Evolutionary conservation across 2,888 invertebrate species (phyloP).

Genomic region (Leptopterna dolabrata): DNA sequence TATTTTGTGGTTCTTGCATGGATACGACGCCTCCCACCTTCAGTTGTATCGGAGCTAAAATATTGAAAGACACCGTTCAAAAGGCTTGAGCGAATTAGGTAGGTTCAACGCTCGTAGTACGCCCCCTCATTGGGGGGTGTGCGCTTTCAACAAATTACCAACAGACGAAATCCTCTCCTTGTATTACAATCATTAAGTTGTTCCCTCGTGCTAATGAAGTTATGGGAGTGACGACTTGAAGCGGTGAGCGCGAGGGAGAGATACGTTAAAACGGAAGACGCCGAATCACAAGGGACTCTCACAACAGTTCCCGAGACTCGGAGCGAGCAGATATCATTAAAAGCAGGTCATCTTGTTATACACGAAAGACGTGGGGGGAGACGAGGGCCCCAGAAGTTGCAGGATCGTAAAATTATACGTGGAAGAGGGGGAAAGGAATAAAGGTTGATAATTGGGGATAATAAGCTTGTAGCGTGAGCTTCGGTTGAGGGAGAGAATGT

Average conservation of each 20-base stretch:
- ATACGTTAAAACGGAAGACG: background rate
- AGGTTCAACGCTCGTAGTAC: too few relatives aligned
- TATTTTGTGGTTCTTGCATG: too few relatives aligned
- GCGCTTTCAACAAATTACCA: slow-evolving; percentile 1
- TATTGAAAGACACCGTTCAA: too few relatives aligned
- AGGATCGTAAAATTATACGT: slow-evolving; percentile 7
- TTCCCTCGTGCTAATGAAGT: background rate
- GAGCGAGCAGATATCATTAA: slow-evolving; percentile 14
- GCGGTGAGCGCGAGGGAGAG: background rate
- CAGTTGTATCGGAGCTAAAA: too few relatives aligned
- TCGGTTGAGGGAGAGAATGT: background rate
- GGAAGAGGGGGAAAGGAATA: background rate
- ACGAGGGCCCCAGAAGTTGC: background rate
- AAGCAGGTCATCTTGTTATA: slow-evolving; percentile 3
- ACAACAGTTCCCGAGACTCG: background rate
- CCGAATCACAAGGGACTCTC: slow-evolving; percentile 17
- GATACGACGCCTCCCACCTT: too few relatives aligned
- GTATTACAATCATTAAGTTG: background rate
- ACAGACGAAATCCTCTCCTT: background rate
- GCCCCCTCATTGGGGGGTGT: background rate
- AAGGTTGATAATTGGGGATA: slow-evolving; percentile 17
- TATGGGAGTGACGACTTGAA: background rate
- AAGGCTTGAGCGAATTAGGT: too few relatives aligned
- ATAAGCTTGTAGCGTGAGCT: background rate
- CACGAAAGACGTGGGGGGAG: background rate